Conservation (phyloP, 37 sponge, comb jelly and placozoan species). For the Hormiphora californensis region DNA sequence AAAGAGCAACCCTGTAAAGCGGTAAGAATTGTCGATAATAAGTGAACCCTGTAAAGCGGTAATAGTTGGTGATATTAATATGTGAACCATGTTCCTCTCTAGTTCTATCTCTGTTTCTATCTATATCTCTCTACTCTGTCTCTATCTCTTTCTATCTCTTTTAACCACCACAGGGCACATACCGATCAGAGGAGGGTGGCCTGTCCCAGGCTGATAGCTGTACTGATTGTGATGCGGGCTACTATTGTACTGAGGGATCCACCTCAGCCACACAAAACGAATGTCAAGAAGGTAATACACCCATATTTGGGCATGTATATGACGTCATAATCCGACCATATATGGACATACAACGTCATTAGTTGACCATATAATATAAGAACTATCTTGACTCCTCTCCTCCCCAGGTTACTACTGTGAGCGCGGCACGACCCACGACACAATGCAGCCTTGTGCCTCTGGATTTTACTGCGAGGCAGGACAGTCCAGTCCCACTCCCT, state of each 20-base stretch:
- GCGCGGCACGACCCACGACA: background rate
- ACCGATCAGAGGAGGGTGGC: background rate
- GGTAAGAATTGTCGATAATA: background rate
- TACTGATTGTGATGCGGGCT: constrained; percentile 46
- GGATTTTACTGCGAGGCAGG: constrained; percentile 56
- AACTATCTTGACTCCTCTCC: too few relatives aligned
- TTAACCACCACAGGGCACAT: constrained; percentile 45
- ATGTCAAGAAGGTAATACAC: background rate
- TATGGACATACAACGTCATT: too few relatives aligned
- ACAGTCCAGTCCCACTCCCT: background rate
- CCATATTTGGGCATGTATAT: too few relatives aligned
- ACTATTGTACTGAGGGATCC: constrained; percentile 57
- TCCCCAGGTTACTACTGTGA: constrained; percentile 55
- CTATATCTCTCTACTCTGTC: too few relatives aligned
- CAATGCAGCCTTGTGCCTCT: background rate
- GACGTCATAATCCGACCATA: too few relatives aligned
- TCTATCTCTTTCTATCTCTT: too few relatives aligned
- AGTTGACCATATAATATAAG: too few relatives aligned
- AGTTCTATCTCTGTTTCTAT: too few relatives aligned
- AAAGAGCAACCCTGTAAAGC: background rate
- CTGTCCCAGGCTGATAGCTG: background rate
- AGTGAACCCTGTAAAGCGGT: too few relatives aligned
- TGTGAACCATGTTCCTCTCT: too few relatives aligned
- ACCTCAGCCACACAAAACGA: constrained; percentile 5
- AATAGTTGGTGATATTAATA: too few relatives aligned